A percentile compares a stretch with the other conserved stretches of the same genome.
Conservation (phyloP, 2,113 vertebrate species). For the Sphaerodactylus townsendi region DNA sequence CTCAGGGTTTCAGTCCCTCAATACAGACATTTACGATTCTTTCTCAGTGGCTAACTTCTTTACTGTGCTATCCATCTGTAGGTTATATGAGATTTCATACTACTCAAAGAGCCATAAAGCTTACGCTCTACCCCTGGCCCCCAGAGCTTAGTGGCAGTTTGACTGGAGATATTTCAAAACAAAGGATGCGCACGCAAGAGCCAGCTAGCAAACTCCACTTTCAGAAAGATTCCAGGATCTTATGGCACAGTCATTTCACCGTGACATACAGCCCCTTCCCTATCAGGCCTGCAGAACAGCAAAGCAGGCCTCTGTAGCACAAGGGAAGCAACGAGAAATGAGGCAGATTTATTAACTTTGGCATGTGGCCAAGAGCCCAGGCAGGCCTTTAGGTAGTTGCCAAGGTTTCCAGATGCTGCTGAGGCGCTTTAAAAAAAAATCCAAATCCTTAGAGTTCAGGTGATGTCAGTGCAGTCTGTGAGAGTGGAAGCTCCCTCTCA, state of each 20-base stretch:
- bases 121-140: neutral
- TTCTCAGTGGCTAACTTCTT: neutral
- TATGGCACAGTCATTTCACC: rapidly evolving
- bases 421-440: neutral
- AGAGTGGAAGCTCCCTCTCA: neutral
- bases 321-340: neutral
- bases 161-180: neutral
- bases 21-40: neutral
- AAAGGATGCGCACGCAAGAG: neutral
- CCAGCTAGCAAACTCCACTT: neutral
- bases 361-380: conserved; percentile 12
- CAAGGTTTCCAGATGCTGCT: conserved; percentile 17
- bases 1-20: neutral
- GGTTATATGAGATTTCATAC: neutral
- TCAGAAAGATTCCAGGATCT: neutral
- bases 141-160: neutral
- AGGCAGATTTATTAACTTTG: conserved; percentile 17
- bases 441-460: neutral
- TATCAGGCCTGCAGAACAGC: neutral
- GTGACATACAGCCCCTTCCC: neutral
- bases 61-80: neutral
- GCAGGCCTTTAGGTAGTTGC: conserved; percentile 28
- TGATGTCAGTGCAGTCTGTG: neutral
- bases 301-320: rapidly evolving
- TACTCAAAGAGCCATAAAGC: neutral